Evolutionary conservation across 2,113 vertebrate genomes (phyloP), one percentile per base, ranked within the genome.

Genomic region (Danio rerio): DNA sequence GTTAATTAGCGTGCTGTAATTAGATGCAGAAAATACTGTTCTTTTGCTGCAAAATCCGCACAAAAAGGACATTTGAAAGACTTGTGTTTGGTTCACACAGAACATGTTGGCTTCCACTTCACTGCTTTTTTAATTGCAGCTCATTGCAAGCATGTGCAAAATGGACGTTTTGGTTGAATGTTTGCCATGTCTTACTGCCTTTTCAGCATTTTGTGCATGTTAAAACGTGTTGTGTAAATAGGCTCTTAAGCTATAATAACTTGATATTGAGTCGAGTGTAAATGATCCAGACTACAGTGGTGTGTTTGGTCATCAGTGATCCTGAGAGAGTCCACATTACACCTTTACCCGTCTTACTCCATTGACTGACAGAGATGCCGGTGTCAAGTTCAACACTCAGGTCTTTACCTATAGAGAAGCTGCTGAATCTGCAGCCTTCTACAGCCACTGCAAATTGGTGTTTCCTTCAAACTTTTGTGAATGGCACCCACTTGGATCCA

Each of bases 1-100:
- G 62, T 50, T 43, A 40, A 55, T 40, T 50, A 20, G n/a, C 42
- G n/a, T 59, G 50, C 3, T 7, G 49, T 59, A 78, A 85, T 85
- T 82, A 68, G 74, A 53, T 66, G 53, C 20, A 15, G 50, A 50
- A 56, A 65, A 55, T 7, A 55, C 9, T 12, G 9, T 43, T 65
- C 47, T 21, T 40, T 16, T 15, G 11, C 16, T 6, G 18, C 9
- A 58, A 47, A 68, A 77, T 8, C 18, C 21, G 63, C 42, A 53
- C 5, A 12, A 55, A 49, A 56, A 80, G 77, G 83, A 59, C 49
- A 53, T 62, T 42, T 69, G 59, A 53, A 70, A 43, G 56, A 47
- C 65, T 16, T 65, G 9, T 18, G 10, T 5, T 6, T 6, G 3
- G 43, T 61, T 40, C 5, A 49, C 61, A 49, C 5, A 78, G 16